Base-by-base conservation (phyloP, 2,797 vertebrate species). In the Galago senegalensis region DNA sequence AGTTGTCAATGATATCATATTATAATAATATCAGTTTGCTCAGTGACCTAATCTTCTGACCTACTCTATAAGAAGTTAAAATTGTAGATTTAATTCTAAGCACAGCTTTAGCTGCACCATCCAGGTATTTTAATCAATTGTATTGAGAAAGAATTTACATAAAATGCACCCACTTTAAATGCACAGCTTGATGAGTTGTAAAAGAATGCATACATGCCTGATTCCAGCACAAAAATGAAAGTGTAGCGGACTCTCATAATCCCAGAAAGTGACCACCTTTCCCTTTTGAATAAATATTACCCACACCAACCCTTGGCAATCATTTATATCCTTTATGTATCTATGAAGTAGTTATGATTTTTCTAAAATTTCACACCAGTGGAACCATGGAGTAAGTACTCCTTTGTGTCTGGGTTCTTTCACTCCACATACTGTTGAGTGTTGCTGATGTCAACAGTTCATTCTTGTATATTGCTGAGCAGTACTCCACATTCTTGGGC, bases 311-410 rank as follows among this genome's bases (percentile, higher is more conserved):
- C 37, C 27, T 73, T 85, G 49, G 13, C 27, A 92, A 67, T 5
- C 27, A 34, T 73, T 65, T 49, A 31, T 85, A 25, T 58, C 37
- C 61, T 86, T 87, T 92, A 61, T 77, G 46, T 82, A 85, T 63
- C 61, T 79, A 56, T 37, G 65, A 40, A 82, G 17, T 37, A 49
- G 34, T 49, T 67, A n/a, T 60, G 5, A 73, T 80, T 85, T 87
- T 89, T 77, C 46, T 37, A 89, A 37, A 77, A 34, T 75, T 89
- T 53, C n/a, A 69, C 60, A 63, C 58, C 89, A 81, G 92, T 49
- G 7, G 13, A 97, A 34, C 92, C 40, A 63, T 21, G 81, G 23
- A 92, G 40, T 56, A 69, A n/a, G 18, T 73, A 76, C 9, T 84
- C 9, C 56, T 84, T 63, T 89, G n/a, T 61, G 23, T 60, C 82